Base-by-base conservation (phyloP, 2,113 vertebrate species). In the Paradisaea rubra region DNA sequence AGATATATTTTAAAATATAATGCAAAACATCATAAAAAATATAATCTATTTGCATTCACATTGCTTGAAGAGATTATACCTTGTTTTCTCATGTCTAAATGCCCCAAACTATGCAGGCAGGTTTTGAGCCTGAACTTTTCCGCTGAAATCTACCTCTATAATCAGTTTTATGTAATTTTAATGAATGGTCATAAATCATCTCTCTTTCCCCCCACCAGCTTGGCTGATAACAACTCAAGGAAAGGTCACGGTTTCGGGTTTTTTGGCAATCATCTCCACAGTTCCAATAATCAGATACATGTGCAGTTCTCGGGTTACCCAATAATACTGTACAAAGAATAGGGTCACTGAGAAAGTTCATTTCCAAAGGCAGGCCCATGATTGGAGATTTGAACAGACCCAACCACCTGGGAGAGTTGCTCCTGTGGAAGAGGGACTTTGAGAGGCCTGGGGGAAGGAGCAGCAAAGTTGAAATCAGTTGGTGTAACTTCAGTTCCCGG, bases 311-410 rank as follows among this genome's bases (percentile, higher is more conserved):
- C 56, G 0, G 33, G 66, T 96, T 95, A 95, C 93, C 52, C 3
- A 28, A 91, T 86, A 95, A 83, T 93, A 91, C 89, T 81, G 86
- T 91, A 95, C 79, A 81, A 93, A 91, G 80, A 95, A 94, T 73
- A 88, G 39, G 35, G 71, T 93, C 85, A 86, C 53, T 11, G 60
- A 5, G 39, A 95, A 86, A 82, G 76, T 66, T 83, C 47, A 39
- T 64, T 80, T 83, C 60, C 69, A 77, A 89, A 86, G 61, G 77
- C 54, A 63, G 70, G 44, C 21, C 20, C 1, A 0, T 50, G 73
- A 31, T 1, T 54, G 81, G 44, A 84, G 85, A 66, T 31, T 24
- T 49, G 42, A 74, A 45, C 4, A 6, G 84, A 81, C 10, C 28
- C n/a, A 86, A 39, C 0, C 3, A 45, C 50, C 42, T 59, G 37